Evolutionary conservation across 2,113 vertebrate genomes (phyloP).

Genomic region (Chamaea fasciata): DNA sequence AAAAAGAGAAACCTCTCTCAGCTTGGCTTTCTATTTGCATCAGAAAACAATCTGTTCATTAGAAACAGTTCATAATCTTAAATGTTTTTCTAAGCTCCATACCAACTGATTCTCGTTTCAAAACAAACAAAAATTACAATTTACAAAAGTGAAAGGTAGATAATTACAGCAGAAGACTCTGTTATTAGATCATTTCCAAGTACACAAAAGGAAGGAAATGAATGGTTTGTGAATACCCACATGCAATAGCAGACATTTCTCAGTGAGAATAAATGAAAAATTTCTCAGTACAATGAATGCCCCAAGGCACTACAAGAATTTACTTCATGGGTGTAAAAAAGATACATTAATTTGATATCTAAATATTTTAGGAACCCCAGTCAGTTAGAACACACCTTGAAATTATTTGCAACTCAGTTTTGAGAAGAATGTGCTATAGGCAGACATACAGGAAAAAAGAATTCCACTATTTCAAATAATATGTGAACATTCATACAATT

Average conservation of each 20-base stretch:
- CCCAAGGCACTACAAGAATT: not conserved
- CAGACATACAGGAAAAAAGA: not conserved
- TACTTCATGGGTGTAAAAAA: not conserved
- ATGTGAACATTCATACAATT: not conserved
- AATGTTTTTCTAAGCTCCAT: not conserved
- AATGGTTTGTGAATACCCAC: not conserved
- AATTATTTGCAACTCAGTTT: not conserved
- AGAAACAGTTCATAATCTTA: not conserved
- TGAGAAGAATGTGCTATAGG: not conserved
- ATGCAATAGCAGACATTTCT: not conserved
- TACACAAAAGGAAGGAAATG: conserved; percentile 14
- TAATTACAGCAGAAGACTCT: not conserved
- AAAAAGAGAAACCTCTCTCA: not conserved
- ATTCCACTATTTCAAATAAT: not conserved
- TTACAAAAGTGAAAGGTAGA: not conserved
- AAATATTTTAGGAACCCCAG: not conserved
- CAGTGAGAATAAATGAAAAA: not conserved
- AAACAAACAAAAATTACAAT: not conserved
- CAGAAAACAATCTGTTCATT: conserved; percentile 9
- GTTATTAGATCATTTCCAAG: not conserved
- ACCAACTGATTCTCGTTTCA: not conserved
- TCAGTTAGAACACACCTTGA: not conserved
- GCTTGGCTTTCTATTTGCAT: conserved; percentile 3
- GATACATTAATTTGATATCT: not conserved
- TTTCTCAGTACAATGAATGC: not conserved